Percentiles rank a stretch among this genome's conserved stretches.
These are phyloP conservation scores for Nycticorax nycticorax DNA, from an alignment of 2,113 vertebrate genomes.

Conservation along the genomic window DNA sequence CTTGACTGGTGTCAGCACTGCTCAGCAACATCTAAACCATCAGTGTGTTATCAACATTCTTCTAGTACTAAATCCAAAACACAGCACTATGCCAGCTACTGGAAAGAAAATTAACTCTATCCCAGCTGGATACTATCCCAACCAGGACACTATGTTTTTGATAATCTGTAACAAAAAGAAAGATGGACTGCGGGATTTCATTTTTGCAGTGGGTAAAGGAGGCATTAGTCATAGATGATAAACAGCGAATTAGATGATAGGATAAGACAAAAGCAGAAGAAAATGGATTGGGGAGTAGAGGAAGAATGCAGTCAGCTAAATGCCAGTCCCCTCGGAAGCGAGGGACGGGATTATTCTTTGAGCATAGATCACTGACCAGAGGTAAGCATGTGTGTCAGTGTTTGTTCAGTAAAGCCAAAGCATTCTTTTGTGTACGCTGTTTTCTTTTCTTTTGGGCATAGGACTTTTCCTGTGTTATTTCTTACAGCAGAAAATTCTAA, in stretches of 20 bases:
- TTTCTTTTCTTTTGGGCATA: not conserved
- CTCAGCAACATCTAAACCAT: too few relatives aligned
- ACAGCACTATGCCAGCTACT: too few relatives aligned
- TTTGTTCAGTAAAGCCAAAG: not conserved
- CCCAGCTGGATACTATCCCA: too few relatives aligned
- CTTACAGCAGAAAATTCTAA: not conserved
- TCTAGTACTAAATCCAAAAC: too few relatives aligned
- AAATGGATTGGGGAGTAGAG: not conserved
- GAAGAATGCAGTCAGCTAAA: not conserved
- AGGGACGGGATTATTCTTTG: not conserved
- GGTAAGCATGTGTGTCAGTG: not conserved
- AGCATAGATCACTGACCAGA: not conserved
- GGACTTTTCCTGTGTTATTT: not conserved
- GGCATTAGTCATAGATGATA: not conserved
- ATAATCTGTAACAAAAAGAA: not conserved
- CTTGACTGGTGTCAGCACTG: too few relatives aligned
- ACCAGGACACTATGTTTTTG: not conserved
- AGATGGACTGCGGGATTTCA: not conserved
- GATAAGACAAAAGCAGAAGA: not conserved
- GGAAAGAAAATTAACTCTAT: too few relatives aligned
- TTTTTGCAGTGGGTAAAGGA: not conserved
- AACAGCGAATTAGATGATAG: not conserved
- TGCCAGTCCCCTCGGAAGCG: not conserved
- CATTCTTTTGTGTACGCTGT: not conserved
- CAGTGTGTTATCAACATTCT: too few relatives aligned